These are phyloP conservation scores for Solenodon paradoxus DNA, from an alignment of 2,113 vertebrate genomes.

Conservation along the genomic window DNA sequence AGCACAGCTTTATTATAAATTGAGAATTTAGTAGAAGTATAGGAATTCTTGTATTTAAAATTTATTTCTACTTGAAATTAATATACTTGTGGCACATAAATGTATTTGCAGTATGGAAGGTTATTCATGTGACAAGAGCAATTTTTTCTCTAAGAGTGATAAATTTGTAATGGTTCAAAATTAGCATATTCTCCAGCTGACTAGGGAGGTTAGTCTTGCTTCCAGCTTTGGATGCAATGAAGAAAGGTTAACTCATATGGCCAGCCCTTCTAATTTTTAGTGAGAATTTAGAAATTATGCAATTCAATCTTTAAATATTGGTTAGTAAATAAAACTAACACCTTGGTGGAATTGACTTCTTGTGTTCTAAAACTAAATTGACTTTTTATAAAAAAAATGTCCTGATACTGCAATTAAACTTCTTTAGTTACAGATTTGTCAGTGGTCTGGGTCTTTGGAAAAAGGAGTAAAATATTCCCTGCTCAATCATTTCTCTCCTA, in stretches of 20 bases:
- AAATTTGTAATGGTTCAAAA: background rate
- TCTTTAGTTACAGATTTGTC: background rate
- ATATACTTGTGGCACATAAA: background rate
- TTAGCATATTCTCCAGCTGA: background rate
- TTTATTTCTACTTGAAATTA: background rate
- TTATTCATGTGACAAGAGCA: background rate
- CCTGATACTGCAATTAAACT: background rate
- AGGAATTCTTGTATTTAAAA: background rate
- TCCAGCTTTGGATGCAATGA: background rate
- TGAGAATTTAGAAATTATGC: background rate
- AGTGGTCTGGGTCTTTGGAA: background rate
- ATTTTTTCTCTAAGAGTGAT: background rate
- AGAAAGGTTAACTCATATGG: too few species aligned
- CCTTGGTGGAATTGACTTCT: background rate
- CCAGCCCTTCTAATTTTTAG: background rate
- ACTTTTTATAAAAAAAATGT: background rate
- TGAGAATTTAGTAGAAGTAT: background rate
- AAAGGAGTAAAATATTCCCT: background rate
- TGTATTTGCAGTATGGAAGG: background rate
- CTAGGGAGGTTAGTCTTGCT: background rate
- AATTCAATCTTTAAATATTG: background rate
- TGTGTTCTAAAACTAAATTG: background rate
- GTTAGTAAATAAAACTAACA: background rate
- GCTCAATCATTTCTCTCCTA: background rate
- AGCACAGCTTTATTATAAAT: background rate